These are phyloP conservation scores for Crotalus viridis DNA, from an alignment of 2,113 vertebrate species.

Conservation along the genomic window DNA sequence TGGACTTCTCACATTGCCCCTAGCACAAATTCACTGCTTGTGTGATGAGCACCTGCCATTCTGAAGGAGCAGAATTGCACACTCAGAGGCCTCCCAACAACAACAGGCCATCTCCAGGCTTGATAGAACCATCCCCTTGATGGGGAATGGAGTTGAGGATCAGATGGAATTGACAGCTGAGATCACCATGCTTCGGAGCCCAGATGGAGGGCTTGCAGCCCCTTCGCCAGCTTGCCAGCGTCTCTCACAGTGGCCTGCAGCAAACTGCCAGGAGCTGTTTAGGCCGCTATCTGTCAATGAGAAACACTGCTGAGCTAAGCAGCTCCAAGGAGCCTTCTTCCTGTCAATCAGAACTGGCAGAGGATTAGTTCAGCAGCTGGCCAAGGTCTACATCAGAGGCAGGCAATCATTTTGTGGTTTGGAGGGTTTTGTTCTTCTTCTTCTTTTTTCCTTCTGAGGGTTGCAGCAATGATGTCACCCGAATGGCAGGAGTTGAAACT, in stretches of 20 bases:
- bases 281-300: neutral
- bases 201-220: neutral
- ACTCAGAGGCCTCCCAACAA: neutral
- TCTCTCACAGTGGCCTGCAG: neutral
- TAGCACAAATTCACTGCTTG: neutral
- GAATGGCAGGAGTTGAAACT: neutral
- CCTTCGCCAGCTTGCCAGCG: neutral
- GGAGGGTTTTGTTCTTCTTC: neutral
- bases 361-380: neutral
- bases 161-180: neutral
- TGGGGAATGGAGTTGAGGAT: neutral
- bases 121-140: no score
- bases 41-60: neutral
- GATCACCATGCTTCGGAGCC: neutral
- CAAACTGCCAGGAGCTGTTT: neutral
- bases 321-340: neutral
- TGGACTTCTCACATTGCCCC: neutral
- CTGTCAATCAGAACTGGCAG: constrained; percentile 1
- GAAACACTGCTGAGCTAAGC: neutral
- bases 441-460: neutral
- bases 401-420: neutral
- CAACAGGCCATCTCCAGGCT: neutral
- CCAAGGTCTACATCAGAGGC: neutral
- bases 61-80: neutral
- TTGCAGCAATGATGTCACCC: neutral